These are phyloP conservation scores for Mormoops blainvillei DNA, from an alignment of 2,113 vertebrate species.

Conservation along the genomic window DNA sequence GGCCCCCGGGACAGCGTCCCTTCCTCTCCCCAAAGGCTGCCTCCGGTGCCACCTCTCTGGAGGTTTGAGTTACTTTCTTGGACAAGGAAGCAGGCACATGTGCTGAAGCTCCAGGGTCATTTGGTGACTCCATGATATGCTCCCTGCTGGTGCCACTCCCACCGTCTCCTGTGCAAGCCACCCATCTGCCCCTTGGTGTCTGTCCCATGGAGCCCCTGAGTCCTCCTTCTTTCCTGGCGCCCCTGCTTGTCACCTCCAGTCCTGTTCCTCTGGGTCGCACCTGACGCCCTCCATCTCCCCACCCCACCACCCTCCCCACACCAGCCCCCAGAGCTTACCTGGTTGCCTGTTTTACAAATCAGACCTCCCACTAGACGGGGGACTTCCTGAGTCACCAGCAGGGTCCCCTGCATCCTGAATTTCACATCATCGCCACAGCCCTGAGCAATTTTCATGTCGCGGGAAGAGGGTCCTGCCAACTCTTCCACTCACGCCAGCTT, in stretches of 20 bases:
- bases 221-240: background rate
- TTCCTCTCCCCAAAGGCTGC: background rate
- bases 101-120: background rate
- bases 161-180: too few relatives aligned
- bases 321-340: too few relatives aligned
- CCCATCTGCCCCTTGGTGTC: too few relatives aligned
- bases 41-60: background rate
- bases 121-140: too few relatives aligned
- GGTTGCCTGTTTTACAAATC: too few relatives aligned
- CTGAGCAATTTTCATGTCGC: background rate
- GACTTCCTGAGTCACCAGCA: background rate
- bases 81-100: background rate
- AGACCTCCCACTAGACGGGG: background rate
- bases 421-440: accelerated
- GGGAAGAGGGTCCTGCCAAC: background rate
- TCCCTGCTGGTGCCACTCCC: background rate
- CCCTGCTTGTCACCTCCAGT: background rate
- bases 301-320: background rate
- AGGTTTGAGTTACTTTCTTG: background rate
- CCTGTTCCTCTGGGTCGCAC: background rate
- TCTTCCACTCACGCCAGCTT: background rate
- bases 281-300: too few relatives aligned
- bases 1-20: background rate
- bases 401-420: background rate
- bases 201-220: background rate